A percentile compares a stretch with the other conserved stretches of the same genome.
phyloP scores from a whole-genome alignment of 2,888 invertebrate genomes.

The Zygaena filipendulae region DNA sequence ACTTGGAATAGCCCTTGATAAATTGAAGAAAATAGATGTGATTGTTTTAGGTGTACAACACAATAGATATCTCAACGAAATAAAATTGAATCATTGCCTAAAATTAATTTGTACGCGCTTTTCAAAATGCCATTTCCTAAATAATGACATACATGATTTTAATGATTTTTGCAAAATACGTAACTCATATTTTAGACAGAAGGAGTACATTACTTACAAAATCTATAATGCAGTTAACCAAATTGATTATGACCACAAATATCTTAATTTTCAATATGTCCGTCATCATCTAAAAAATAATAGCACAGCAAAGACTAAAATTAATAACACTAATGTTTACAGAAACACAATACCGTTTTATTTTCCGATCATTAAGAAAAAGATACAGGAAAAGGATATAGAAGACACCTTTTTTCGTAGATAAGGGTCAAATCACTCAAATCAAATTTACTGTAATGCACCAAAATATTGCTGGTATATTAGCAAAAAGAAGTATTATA shows the following conservation, averaged over 20 bases:
- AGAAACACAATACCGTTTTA: conserved; percentile 7
- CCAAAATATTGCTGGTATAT: conserved; percentile 10
- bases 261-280: conserved; percentile 1
- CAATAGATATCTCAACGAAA: conserved; percentile 1
- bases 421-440: neutral
- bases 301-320: neutral
- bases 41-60: conserved; percentile 2
- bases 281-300: neutral
- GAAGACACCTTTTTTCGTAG: conserved; percentile 2
- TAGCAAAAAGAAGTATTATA: conserved; percentile 7
- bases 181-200: no score
- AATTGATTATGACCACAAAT: conserved; percentile 3
- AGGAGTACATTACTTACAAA: no score
- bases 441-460: conserved; percentile 10
- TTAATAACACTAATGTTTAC: no score
- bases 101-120: conserved; percentile 2
- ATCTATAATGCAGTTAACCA: conserved; percentile 1
- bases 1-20: neutral
- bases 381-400: no score
- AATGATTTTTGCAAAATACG: conserved; percentile 1
- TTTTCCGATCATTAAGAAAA: conserved; percentile 3
- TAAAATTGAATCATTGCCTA: conserved; percentile 1
- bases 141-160: conserved; percentile 1
- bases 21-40: neutral
- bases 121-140: conserved; percentile 2